These are phyloP conservation scores for Sebastes matsubarae DNA, from an alignment of 2,797 vertebrate species.

Conservation along the genomic window DNA sequence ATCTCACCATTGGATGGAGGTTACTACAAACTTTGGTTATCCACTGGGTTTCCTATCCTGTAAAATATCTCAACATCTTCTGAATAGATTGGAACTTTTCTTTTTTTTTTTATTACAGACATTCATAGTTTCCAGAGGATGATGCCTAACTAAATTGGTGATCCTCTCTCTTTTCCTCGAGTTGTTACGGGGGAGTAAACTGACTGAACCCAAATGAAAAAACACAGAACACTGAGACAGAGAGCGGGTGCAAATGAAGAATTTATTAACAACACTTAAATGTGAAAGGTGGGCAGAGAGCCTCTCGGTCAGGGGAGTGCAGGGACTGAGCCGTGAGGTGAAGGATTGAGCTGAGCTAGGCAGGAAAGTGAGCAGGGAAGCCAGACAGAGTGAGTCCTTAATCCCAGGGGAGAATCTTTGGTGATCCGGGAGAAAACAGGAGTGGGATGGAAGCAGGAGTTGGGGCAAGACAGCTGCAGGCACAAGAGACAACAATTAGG, in stretches of 20 bases:
- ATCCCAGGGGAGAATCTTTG: neutral
- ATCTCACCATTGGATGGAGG: neutral
- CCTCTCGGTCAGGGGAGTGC: neutral
- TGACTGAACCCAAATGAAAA: neutral
- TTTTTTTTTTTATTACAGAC: neutral
- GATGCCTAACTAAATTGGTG: neutral
- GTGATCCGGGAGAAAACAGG: no score
- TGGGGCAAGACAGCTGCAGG: no score
- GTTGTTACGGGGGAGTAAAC: neutral
- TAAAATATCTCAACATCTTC: no score
- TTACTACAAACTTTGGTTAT: no score
- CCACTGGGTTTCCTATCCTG: fast-evolving
- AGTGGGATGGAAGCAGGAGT: no score
- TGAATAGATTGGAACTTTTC: no score
- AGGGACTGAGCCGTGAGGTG: neutral
- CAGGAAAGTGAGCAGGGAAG: no score
- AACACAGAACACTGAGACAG: neutral
- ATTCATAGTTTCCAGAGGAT: neutral
- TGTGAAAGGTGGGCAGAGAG: neutral
- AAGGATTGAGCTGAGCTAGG: neutral
- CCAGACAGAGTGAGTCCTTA: neutral
- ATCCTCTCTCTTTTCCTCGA: neutral
- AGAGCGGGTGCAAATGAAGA: neutral
- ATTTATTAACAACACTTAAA: neutral
- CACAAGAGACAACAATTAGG: no score